Base-by-base conservation (phyloP, 2,797 vertebrate species). In the Acanthurus lineatus region DNA sequence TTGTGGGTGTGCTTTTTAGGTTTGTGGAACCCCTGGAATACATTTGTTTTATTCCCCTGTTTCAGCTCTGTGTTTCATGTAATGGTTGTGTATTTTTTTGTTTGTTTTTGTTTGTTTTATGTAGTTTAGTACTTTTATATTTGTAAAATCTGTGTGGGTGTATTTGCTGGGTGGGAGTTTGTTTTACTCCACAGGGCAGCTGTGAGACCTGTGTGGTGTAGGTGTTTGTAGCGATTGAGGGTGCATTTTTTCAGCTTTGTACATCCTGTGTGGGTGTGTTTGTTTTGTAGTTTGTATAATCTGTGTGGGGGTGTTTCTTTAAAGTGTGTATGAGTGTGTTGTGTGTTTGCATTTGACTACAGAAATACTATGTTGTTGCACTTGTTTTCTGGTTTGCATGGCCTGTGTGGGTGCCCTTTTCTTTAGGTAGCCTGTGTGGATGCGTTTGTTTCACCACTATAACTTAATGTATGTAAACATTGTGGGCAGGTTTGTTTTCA, bases 361-460 rank as follows among this genome's bases (percentile, higher is more conserved):
- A 42, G 40, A 11, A 42, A 42, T 7, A 2, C 40, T 9, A 9
- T 42, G 40, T 42, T 9, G 1, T 6, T 11, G 9, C 40, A 42
- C 11, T 42, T 42, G 40, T 42, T 42, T 11, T 11, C 25, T 25
- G 25, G 25, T 25, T 25, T 25, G 25, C 11, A 25, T 25, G 25
- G 25, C 25, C 25, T 25, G 25, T 56, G 12, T 45, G 12, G 68
- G 40, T 64, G 60, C 11, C 35, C 51, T 71, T 65, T 67, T 58
- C 59, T 47, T 60, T 44, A 11, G 19, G 20, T 20, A 4, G 9
- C 20, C 5, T 53, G 51, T 53, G 35, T 59, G 0, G 17, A 57
- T 28, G 58, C 11, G 3, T 35, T 40, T 15, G 45, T 58, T 64
- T 12, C 9, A 40, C 3, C 25, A 25, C 25, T 25, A 25, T 25